Conservation (phyloP, 2,113 vertebrate species). For the Sapayoa aenigma region DNA sequence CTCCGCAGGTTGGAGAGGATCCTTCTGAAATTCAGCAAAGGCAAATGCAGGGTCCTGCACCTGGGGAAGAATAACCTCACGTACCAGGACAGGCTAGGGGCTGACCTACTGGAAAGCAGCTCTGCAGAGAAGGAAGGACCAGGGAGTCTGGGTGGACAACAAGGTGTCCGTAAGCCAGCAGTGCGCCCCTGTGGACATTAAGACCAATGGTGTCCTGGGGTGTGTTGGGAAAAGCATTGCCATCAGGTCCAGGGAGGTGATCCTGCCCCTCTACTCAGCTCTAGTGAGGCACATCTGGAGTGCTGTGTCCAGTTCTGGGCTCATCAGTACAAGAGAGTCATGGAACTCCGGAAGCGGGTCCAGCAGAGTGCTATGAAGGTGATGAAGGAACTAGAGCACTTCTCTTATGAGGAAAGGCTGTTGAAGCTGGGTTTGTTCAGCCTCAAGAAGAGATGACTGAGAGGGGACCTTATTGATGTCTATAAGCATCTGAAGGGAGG, state of each 20-base stretch:
- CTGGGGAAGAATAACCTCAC: neutral
- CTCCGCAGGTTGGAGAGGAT: neutral
- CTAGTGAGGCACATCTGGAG: neutral
- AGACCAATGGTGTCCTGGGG: neutral
- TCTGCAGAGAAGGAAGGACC: neutral
- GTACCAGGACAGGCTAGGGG: neutral
- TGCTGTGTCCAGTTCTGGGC: neutral
- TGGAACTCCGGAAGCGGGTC: neutral
- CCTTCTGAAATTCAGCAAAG: neutral
- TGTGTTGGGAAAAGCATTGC: neutral
- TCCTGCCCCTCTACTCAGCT: neutral
- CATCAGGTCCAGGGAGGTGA: neutral
- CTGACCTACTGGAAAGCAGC: neutral
- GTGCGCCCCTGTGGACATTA: neutral
- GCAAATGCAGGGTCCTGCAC: neutral
- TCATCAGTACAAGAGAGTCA: neutral
- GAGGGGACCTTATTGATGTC: neutral
- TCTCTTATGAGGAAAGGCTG: neutral
- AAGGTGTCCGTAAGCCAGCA: neutral
- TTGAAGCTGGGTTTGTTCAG: neutral
- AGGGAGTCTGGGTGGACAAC: neutral
- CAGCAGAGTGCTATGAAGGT: neutral
- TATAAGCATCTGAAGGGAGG: neutral
- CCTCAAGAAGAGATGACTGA: neutral
- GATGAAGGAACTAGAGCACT: neutral